A percentile compares a stretch with the other conserved stretches of the same genome.
phyloP scores from a whole-genome alignment of 2,888 invertebrate species.

The Syrphus vitripennis region DNA sequence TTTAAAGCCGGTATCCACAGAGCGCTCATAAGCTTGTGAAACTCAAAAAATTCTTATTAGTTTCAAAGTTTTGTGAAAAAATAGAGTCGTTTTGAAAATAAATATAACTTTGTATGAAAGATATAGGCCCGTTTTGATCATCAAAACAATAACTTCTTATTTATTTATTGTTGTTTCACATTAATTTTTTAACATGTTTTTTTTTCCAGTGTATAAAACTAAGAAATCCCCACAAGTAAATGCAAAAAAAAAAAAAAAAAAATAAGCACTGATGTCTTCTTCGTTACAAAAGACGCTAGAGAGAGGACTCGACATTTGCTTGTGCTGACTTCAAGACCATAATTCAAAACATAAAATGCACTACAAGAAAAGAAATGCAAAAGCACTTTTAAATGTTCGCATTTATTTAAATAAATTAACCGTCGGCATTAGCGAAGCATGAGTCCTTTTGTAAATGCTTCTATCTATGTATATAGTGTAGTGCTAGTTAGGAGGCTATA shows the following conservation, averaged over 20 bases:
- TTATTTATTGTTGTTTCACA: too few relatives aligned
- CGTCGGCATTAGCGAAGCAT: constrained; percentile 13
- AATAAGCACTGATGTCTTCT: not conserved
- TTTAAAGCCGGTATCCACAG: too few relatives aligned
- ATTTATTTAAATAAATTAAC: constrained; percentile 64
- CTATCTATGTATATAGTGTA: not conserved
- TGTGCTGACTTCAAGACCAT: constrained; percentile 44
- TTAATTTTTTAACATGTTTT: not conserved
- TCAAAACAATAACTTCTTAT: too few relatives aligned
- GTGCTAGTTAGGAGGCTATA: constrained; percentile 12
- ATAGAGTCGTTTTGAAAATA: too few relatives aligned
- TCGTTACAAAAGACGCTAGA: not conserved
- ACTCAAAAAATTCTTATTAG: too few relatives aligned
- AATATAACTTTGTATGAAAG: too few relatives aligned
- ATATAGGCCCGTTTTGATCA: too few relatives aligned
- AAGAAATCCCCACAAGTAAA: not conserved
- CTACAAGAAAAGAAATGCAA: not conserved
- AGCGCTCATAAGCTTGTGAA: too few relatives aligned
- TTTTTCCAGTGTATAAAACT: not conserved
- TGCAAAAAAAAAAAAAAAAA: too few relatives aligned
- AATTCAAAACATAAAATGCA: constrained; percentile 53
- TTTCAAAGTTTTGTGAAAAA: too few relatives aligned
- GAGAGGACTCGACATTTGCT: constrained; percentile 22
- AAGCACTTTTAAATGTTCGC: constrained; percentile 36
- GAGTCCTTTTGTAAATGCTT: not conserved